Evolutionary conservation across 2,113 vertebrate species (phyloP).

Genomic region (Hippocampus mohnikei): DNA sequence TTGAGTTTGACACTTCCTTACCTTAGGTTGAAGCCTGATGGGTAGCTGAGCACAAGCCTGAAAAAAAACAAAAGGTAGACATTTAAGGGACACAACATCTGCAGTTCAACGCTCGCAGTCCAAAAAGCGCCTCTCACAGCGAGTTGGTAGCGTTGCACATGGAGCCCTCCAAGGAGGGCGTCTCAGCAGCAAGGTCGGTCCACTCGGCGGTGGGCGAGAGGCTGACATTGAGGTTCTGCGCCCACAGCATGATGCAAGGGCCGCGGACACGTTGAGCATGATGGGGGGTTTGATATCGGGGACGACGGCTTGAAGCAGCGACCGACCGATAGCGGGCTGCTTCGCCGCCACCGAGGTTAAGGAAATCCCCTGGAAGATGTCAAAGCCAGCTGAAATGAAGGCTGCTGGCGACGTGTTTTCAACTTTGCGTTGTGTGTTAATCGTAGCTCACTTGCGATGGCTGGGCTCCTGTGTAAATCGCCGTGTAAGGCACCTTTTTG

Average conservation of each 20-base stretch:
- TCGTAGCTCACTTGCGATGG: constrained; percentile 76
- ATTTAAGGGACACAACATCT: neutral
- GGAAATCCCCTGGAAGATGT: constrained; percentile 66
- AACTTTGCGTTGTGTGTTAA: too few species aligned
- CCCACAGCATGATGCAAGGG: constrained; percentile 84
- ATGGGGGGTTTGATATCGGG: constrained; percentile 56
- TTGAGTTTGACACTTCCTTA: constrained; percentile 37
- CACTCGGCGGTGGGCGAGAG: constrained; percentile 6
- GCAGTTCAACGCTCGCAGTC: neutral
- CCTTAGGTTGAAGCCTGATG: constrained; percentile 44
- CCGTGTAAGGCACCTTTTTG: constrained; percentile 75
- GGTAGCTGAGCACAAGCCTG: constrained; percentile 70
- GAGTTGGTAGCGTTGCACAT: constrained; percentile 59
- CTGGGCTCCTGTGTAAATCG: constrained; percentile 78
- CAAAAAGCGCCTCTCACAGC: constrained; percentile 55
- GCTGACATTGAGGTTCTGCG: constrained; percentile 71
- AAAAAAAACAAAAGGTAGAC: neutral
- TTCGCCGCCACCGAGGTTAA: constrained; percentile 47
- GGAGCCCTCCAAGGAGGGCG: constrained; percentile 62
- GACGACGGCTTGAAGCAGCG: constrained; percentile 68
- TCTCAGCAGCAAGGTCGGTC: constrained; percentile 64
- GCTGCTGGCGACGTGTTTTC: neutral
- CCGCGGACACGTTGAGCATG: constrained; percentile 46
- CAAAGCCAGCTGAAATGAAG: neutral
- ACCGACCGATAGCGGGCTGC: constrained; percentile 64